These are phyloP conservation scores for Ophion ellenae DNA, from an alignment of 2,888 invertebrate genomes.

Conservation along the genomic window DNA sequence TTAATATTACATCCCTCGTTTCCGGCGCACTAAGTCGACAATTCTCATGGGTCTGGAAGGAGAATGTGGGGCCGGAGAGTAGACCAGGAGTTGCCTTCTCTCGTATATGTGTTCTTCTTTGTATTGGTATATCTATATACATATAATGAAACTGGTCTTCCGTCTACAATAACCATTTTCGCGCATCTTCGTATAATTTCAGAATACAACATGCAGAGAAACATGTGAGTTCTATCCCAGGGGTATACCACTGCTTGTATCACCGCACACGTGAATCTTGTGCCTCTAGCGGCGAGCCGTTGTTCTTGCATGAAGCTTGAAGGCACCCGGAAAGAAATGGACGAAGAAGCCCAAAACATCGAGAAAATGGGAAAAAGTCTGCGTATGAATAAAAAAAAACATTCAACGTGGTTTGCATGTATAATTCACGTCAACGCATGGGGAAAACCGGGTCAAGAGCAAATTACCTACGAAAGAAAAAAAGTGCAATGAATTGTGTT, in stretches of 20 bases:
- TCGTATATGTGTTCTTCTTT: not conserved
- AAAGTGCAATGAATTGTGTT: constrained; percentile 17
- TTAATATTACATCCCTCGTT: constrained; percentile 79
- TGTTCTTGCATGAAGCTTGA: constrained; percentile 19
- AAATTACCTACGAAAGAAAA: not conserved
- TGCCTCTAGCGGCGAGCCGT: constrained; percentile 11
- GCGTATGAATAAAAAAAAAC: not conserved
- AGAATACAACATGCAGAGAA: constrained; percentile 33
- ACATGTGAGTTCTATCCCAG: constrained; percentile 40
- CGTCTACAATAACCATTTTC: constrained; percentile 39
- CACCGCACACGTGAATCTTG: constrained; percentile 32
- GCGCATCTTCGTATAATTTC: constrained; percentile 46
- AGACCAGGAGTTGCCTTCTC: not conserved
- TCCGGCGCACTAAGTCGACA: constrained; percentile 67
- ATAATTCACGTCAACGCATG: too few relatives aligned
- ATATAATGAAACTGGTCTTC: constrained; percentile 26
- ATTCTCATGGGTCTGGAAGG: constrained; percentile 57
- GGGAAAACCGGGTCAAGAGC: not conserved
- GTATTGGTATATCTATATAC: not conserved
- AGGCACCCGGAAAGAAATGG: constrained; percentile 11
- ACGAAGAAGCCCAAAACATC: constrained; percentile 8
- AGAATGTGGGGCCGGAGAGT: constrained; percentile 25
- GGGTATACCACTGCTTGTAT: constrained; percentile 24
- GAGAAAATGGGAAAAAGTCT: not conserved
- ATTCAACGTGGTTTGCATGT: too few relatives aligned